Evolutionary conservation across 1,140 invertebrate species (phyloP).

Genomic region (Drosophila nannoptera): DNA sequence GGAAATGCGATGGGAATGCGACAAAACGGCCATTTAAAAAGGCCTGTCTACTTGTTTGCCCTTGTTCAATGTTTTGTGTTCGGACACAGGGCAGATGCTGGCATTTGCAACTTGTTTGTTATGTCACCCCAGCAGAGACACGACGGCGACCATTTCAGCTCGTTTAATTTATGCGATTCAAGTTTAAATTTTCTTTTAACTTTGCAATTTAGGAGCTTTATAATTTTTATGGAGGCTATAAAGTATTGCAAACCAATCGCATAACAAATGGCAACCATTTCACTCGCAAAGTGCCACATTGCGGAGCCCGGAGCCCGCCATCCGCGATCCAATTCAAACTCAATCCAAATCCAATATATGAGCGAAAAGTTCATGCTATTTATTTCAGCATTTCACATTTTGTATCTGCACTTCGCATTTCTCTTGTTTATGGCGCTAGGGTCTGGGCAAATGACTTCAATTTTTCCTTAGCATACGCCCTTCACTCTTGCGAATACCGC

Average conservation of each 20-base stretch:
- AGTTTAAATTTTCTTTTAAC: slow-evolving; percentile 56
- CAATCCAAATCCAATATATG: slow-evolving; percentile 51
- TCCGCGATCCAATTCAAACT: slow-evolving; percentile 37
- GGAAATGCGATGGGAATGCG: slow-evolving; percentile 35
- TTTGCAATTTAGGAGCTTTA: slow-evolving; percentile 56
- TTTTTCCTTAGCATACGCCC: slow-evolving; percentile 27
- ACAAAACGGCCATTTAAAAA: slow-evolving; percentile 42
- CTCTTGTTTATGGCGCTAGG: slow-evolving; percentile 66
- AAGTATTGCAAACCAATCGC: slow-evolving; percentile 58
- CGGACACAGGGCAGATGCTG: slow-evolving; percentile 48
- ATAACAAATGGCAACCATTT: slow-evolving; percentile 76
- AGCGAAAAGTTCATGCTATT: slow-evolving; percentile 71
- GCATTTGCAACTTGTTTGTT: slow-evolving; percentile 56
- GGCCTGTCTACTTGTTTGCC: slow-evolving; percentile 34
- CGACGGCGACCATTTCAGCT: slow-evolving; percentile 18
- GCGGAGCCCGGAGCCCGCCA: slow-evolving; percentile 4
- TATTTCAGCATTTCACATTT: slow-evolving; percentile 75
- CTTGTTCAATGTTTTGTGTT: slow-evolving; percentile 27
- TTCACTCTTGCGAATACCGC: slow-evolving; percentile 8
- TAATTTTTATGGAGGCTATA: slow-evolving; percentile 57
- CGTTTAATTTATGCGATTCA: slow-evolving; percentile 71
- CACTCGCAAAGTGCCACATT: slow-evolving; percentile 61
- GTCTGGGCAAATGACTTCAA: slow-evolving; percentile 60
- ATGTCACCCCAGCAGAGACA: slow-evolving; percentile 31
- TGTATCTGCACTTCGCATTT: slow-evolving; percentile 70